A percentile compares a stretch with the other conserved stretches of the same genome.
phyloP scores from a whole-genome alignment of 2,888 invertebrate genomes.

The Galeruca laticollis region DNA sequence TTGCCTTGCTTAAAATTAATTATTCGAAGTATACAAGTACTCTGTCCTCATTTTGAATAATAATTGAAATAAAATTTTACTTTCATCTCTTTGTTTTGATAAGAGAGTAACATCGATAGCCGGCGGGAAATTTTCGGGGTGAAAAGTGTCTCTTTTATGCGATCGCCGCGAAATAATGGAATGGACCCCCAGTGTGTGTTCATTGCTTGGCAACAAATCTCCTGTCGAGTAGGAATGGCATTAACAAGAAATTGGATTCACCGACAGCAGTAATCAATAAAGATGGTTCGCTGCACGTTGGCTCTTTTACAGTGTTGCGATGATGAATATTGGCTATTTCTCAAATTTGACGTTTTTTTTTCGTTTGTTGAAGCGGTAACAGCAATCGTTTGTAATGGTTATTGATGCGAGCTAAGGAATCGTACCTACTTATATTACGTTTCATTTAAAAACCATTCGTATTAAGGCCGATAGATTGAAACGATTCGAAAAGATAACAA shows the following conservation, averaged over 20 bases:
- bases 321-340: constrained; percentile 29
- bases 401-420: not conserved
- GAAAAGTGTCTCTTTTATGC: constrained; percentile 33
- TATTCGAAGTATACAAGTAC: not conserved
- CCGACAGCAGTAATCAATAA: constrained; percentile 32
- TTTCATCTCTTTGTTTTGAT: constrained; percentile 32
- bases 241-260: constrained; percentile 36
- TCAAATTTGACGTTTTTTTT: constrained; percentile 27
- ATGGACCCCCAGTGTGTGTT: constrained; percentile 32
- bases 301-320: constrained; percentile 20
- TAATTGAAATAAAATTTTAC: constrained; percentile 18
- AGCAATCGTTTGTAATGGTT: not conserved
- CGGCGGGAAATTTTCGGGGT: constrained; percentile 17
- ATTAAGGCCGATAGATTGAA: too few relatives aligned
- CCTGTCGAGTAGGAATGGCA: constrained; percentile 35
- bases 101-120: constrained; percentile 10
- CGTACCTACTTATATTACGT: not conserved
- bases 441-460: too few relatives aligned
- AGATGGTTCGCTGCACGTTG: constrained; percentile 27
- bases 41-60: not conserved
- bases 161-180: constrained; percentile 31
- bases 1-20: not conserved
- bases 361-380: not conserved
- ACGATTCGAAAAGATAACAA: too few relatives aligned
- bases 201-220: constrained; percentile 37